phyloP scores from a whole-genome alignment of 2,888 invertebrate genomes.

The Noctua janthe region DNA sequence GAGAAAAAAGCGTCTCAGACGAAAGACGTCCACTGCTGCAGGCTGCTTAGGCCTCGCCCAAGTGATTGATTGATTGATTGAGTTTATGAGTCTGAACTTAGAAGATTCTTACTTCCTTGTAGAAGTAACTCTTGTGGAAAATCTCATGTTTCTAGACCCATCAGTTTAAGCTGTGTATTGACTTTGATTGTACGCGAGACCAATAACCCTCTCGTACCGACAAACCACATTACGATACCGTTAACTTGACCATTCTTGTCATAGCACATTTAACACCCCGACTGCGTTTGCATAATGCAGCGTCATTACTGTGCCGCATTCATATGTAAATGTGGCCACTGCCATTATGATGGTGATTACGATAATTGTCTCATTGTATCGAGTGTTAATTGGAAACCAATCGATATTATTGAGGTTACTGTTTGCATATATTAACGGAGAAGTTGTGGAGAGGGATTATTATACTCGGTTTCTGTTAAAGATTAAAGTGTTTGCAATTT shows the following conservation, averaged over 20 bases:
- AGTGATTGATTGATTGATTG: too few species aligned
- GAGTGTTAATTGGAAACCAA: constrained; percentile 19
- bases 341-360: constrained; percentile 33
- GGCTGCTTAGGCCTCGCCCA: too few species aligned
- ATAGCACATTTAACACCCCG: constrained; percentile 12
- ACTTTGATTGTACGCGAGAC: background rate
- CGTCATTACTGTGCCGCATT: constrained; percentile 26
- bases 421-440: background rate
- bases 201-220: background rate
- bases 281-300: constrained; percentile 37
- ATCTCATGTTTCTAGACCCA: rapidly evolving
- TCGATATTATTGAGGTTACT: background rate
- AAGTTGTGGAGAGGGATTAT: background rate
- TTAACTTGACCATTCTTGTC: constrained; percentile 13
- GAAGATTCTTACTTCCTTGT: background rate
- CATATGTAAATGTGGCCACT: constrained; percentile 49
- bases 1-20: too few species aligned
- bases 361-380: constrained; percentile 42
- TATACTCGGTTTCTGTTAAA: background rate
- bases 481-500: too few species aligned
- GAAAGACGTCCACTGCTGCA: too few species aligned
- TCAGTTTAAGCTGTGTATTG: background rate
- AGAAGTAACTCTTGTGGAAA: background rate
- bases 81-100: too few species aligned
- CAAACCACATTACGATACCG: background rate